phyloP scores from a whole-genome alignment of 2,888 invertebrate genomes.

The Deroplatys truncata region DNA sequence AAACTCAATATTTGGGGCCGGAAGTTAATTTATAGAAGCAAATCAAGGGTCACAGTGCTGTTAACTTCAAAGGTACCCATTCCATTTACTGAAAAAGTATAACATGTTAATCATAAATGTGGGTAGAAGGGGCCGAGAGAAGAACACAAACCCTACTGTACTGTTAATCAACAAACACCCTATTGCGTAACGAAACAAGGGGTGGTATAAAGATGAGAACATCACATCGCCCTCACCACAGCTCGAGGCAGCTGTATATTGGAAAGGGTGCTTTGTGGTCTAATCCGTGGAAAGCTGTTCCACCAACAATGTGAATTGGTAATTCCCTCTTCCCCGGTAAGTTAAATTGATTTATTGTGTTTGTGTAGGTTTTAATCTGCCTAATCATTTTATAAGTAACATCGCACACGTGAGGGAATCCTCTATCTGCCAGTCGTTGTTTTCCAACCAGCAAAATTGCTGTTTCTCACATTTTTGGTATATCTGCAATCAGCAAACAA shows the following conservation, averaged over 20 bases:
- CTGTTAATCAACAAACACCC: not conserved
- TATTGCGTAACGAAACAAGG: not conserved
- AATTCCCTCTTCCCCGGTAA: not conserved
- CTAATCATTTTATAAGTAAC: slow-evolving; percentile 9
- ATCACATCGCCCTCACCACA: not conserved
- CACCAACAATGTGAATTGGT: not conserved
- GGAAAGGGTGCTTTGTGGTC: not conserved
- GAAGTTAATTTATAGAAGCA: too few species aligned
- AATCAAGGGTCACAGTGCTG: too few species aligned
- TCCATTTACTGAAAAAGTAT: too few species aligned
- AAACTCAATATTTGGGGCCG: too few species aligned
- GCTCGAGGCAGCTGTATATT: not conserved
- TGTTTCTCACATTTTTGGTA: not conserved
- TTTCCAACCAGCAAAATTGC: not conserved
- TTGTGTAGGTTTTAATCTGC: slow-evolving; percentile 6
- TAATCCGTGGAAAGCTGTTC: not conserved
- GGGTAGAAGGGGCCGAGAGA: too few species aligned
- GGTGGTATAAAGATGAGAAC: not conserved
- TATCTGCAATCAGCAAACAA: not conserved
- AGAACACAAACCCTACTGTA: not conserved
- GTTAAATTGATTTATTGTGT: slow-evolving; percentile 17
- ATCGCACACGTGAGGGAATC: not conserved
- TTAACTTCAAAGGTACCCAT: too few species aligned
- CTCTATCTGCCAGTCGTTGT: not conserved
- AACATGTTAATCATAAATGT: too few species aligned